Conservation (phyloP, 1,140 invertebrate genomes). For the Coenobita brevimanus region DNA sequence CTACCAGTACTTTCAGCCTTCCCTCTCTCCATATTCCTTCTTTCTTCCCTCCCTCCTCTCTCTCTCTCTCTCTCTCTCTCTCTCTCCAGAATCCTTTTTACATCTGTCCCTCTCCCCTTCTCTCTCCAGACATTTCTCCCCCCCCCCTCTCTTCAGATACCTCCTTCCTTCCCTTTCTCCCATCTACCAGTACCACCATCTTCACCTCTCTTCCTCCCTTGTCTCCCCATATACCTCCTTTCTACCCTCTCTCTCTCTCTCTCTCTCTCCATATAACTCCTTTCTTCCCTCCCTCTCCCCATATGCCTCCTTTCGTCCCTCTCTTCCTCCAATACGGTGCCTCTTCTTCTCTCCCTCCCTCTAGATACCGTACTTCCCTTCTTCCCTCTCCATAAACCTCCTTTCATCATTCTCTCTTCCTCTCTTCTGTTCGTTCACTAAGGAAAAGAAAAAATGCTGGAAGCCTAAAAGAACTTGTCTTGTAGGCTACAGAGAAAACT, state of each 20-base stretch:
- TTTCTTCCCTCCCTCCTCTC: background rate
- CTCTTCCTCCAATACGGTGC: background rate
- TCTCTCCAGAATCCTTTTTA: background rate
- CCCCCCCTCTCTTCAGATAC: background rate
- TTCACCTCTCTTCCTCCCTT: background rate
- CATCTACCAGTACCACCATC: too few species aligned
- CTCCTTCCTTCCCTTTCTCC: background rate
- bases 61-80: constrained; percentile 1
- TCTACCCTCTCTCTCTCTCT: background rate
- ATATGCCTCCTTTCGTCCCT: background rate
- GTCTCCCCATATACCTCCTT: too few species aligned
- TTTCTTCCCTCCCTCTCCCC: background rate
- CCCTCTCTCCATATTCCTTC: background rate
- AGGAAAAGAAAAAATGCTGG: too few species aligned
- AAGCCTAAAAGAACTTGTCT: too few species aligned
- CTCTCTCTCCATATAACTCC: too few species aligned
- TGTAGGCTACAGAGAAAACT: too few species aligned
- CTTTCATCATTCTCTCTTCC: background rate
- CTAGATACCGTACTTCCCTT: too few species aligned
- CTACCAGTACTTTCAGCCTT: background rate
- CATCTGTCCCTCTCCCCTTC: background rate
- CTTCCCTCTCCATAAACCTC: background rate
- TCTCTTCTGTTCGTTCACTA: background rate
- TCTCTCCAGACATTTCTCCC: background rate
- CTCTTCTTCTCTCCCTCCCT: background rate